Conservation (phyloP, 2,888 invertebrate species). For the Micropterix aruncella region DNA sequence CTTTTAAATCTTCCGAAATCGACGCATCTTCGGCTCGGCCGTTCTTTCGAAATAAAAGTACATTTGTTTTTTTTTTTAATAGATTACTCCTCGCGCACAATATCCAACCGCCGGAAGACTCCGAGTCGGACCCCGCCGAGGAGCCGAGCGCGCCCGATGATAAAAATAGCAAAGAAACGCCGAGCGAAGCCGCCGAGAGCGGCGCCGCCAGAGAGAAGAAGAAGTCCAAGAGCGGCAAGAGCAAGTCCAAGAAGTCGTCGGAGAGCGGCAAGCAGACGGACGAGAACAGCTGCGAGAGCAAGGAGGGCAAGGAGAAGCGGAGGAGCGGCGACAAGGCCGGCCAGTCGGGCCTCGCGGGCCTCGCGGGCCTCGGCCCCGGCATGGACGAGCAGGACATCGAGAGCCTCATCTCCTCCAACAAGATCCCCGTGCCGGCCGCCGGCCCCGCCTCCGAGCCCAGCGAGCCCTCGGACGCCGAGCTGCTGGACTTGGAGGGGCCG, state of each 20-base stretch:
- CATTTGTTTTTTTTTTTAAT: no score
- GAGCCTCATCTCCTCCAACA: slow-evolving; percentile 35
- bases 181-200: slow-evolving; percentile 15
- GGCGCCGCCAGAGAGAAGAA: slow-evolving; percentile 22
- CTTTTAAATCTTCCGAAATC: no score
- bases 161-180: slow-evolving; percentile 12
- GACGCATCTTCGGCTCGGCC: no score
- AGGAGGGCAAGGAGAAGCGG: slow-evolving; percentile 14
- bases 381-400: slow-evolving; percentile 36
- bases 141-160: slow-evolving; percentile 23
- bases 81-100: slow-evolving; percentile 67
- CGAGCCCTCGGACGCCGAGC: slow-evolving; percentile 10
- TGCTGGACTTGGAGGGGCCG: slow-evolving; percentile 22
- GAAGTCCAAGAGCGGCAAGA: slow-evolving; percentile 29
- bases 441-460: slow-evolving; percentile 6
- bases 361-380: slow-evolving; percentile 13
- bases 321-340: slow-evolving; percentile 10
- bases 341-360: slow-evolving; percentile 2
- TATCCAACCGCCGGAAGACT: slow-evolving; percentile 46
- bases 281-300: slow-evolving; percentile 18
- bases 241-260: slow-evolving; percentile 27
- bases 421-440: slow-evolving; percentile 18
- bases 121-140: slow-evolving; percentile 29
- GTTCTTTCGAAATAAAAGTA: no score
- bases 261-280: slow-evolving; percentile 25